These are phyloP conservation scores for Pissodes strobi DNA, from an alignment of 1,140 invertebrate species.

Conservation along the genomic window DNA sequence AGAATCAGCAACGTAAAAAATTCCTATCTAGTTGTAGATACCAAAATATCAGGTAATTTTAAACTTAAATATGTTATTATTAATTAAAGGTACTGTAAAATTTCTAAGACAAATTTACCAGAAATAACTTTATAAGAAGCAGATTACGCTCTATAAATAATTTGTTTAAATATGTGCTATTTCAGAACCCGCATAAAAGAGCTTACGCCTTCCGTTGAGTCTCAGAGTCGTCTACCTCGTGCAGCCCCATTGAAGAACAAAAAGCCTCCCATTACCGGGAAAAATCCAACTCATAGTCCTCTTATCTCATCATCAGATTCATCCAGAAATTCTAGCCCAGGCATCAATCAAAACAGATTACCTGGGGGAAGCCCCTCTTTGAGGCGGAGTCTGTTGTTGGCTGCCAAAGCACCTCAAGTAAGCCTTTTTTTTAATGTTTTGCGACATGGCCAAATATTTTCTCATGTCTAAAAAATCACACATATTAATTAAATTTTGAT, in stretches of 20 bases:
- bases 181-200: slow-evolving; percentile 47
- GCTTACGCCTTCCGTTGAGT: slow-evolving; percentile 39
- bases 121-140: too few species aligned
- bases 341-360: slow-evolving; percentile 59
- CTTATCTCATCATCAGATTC: slow-evolving; percentile 66
- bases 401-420: slow-evolving; percentile 54
- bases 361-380: slow-evolving; percentile 54
- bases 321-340: slow-evolving; percentile 69
- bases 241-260: slow-evolving; percentile 55
- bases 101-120: too few species aligned
- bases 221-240: slow-evolving; percentile 53
- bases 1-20: too few species aligned
- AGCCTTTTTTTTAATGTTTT: neutral
- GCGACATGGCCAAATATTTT: neutral
- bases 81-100: too few species aligned
- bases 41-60: too few species aligned
- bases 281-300: slow-evolving; percentile 54
- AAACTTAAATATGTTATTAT: too few species aligned
- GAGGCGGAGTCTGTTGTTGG: slow-evolving; percentile 51
- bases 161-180: too few species aligned
- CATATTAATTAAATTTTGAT: too few species aligned
- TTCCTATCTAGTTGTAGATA: too few species aligned
- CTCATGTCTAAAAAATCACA: too few species aligned
- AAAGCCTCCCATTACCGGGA: slow-evolving; percentile 45
- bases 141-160: too few species aligned